Percentiles rank a stretch among this genome's conserved stretches.
Evolutionary conservation across 2,888 invertebrate species (phyloP).

Genomic region (Thalpophila matura): DNA sequence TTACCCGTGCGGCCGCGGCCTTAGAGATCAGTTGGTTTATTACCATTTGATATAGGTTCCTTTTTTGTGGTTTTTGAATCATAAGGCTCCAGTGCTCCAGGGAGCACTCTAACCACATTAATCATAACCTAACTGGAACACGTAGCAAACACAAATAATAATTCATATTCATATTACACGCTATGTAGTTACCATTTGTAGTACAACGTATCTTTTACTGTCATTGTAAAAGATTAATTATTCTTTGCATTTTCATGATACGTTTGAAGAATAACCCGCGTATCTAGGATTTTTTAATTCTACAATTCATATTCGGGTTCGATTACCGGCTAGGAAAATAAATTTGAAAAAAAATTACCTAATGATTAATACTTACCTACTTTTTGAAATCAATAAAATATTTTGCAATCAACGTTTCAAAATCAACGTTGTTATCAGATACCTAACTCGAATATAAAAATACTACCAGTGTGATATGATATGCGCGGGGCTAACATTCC

Average conservation of each 20-base stretch:
- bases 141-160: constrained; percentile 66
- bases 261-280: not conserved
- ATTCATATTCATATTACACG: constrained; percentile 60
- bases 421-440: not conserved
- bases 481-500: constrained; percentile 43
- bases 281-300: no score
- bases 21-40: not conserved
- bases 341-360: no score
- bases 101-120: constrained; percentile 60
- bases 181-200: constrained; percentile 44
- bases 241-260: constrained; percentile 18
- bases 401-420: no score
- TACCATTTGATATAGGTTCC: constrained; percentile 23
- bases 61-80: constrained; percentile 26
- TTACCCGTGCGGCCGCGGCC: no score
- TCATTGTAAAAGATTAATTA: constrained; percentile 39
- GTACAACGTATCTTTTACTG: constrained; percentile 25
- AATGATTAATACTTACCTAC: no score
- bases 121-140: constrained; percentile 63
- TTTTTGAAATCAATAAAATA: not conserved
- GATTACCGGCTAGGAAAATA: no score
- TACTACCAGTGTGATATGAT: constrained; percentile 19
- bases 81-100: constrained; percentile 17
- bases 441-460: constrained; percentile 8
- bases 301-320: no score